phyloP scores from a whole-genome alignment of 2,113 vertebrate species.

The Nothocercus nigrocapillus region DNA sequence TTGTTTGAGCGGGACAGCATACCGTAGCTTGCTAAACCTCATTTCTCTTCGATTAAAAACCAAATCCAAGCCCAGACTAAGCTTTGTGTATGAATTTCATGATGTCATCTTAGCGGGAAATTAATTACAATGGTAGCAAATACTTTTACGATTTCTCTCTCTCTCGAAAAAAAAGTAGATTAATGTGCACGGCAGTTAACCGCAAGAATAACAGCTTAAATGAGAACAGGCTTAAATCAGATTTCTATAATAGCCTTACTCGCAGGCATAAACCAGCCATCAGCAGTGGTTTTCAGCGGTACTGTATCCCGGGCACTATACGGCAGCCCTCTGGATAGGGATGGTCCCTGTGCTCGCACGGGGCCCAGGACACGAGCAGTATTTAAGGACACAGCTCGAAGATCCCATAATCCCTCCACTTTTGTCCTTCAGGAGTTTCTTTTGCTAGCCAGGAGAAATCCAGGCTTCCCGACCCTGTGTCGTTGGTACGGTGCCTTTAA shows the following conservation, averaged over 20 bases:
- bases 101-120: neutral
- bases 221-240: neutral
- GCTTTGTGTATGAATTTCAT: neutral
- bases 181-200: neutral
- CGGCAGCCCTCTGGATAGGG: constrained; percentile 23
- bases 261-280: constrained; percentile 31
- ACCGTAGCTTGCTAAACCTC: neutral
- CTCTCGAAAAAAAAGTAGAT: neutral
- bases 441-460: neutral
- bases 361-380: neutral
- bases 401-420: neutral
- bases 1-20: neutral
- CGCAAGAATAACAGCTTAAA: neutral
- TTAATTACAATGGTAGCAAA: neutral
- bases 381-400: neutral
- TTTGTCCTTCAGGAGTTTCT: neutral
- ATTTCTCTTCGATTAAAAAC: neutral
- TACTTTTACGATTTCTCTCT: neutral
- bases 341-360: constrained; percentile 19
- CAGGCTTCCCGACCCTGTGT: neutral
- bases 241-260: neutral
- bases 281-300: constrained; percentile 31
- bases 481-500: neutral
- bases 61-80: neutral
- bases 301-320: constrained; percentile 42